A percentile compares a stretch with the other conserved stretches of the same genome.
Evolutionary conservation across 2,797 vertebrate species (phyloP).

Genomic region (Epinephelus coioides): DNA sequence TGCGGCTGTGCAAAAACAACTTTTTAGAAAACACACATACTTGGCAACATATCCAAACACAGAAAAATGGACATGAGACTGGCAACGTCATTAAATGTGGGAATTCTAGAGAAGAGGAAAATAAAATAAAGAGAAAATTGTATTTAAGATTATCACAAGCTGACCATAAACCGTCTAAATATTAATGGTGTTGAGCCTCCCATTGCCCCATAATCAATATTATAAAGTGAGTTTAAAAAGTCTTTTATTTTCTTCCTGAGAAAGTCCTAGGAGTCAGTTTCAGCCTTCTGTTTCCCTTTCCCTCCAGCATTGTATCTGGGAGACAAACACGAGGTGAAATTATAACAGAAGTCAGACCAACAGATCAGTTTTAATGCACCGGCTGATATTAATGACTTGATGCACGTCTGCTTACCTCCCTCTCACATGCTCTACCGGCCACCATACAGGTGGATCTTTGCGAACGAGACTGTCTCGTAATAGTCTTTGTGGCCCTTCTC

Average conservation of each 20-base stretch:
- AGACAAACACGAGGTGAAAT: constrained; percentile 44
- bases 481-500: constrained; percentile 88
- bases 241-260: constrained; percentile 58
- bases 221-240: constrained; percentile 11
- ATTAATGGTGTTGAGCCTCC: background rate
- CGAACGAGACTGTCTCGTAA: constrained; percentile 88
- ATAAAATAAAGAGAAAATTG: background rate
- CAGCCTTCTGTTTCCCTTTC: constrained; percentile 29
- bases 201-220: constrained; percentile 2
- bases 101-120: background rate
- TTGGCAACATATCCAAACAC: background rate
- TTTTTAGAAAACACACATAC: background rate
- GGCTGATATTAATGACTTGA: background rate
- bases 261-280: constrained; percentile 21
- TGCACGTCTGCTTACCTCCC: constrained; percentile 26
- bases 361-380: background rate
- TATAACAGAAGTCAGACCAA: background rate
- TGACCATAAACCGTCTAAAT: background rate
- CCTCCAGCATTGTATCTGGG: constrained; percentile 36
- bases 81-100: background rate
- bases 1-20: background rate
- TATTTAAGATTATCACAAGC: background rate
- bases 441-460: constrained; percentile 89
- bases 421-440: constrained; percentile 65
- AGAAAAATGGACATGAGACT: constrained; percentile 1